These are phyloP conservation scores for Leguminivora glycinivorella DNA, from an alignment of 1,140 invertebrate species.

Conservation along the genomic window DNA sequence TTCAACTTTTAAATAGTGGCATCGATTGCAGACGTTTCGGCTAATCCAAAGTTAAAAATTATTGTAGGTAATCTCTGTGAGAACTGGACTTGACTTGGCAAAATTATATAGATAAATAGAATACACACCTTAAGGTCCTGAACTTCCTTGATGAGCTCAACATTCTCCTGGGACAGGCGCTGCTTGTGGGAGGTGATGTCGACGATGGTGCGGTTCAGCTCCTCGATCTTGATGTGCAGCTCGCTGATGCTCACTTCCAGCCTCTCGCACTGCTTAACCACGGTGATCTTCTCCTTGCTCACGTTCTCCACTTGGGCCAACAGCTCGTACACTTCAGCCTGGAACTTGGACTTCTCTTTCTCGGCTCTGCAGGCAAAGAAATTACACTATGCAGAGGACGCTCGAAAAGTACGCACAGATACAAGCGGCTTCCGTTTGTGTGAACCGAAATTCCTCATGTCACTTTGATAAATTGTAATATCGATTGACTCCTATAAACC, in stretches of 20 bases:
- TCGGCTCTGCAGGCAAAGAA: constrained; percentile 87
- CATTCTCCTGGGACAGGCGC: constrained; percentile 93
- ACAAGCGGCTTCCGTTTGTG: not conserved
- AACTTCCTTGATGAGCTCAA: constrained; percentile 95
- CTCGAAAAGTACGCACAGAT: not conserved
- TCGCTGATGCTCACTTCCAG: constrained; percentile 94
- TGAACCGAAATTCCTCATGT: not conserved
- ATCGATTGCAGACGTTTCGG: too few relatives aligned
- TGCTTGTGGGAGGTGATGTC: constrained; percentile 96
- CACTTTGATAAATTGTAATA: not conserved
- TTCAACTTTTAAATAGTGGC: too few relatives aligned
- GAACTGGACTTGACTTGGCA: too few relatives aligned
- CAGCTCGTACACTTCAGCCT: constrained; percentile 97
- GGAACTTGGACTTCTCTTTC: constrained; percentile 97
- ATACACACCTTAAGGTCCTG: constrained; percentile 91
- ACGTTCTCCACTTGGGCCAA: constrained; percentile 94
- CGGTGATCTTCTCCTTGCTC: constrained; percentile 94
- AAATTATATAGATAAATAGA: constrained; percentile 17
- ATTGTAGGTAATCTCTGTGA: too few relatives aligned
- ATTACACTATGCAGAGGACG: constrained; percentile 39
- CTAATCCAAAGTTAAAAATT: too few relatives aligned
- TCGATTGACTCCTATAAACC: too few relatives aligned
- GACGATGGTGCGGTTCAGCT: constrained; percentile 95
- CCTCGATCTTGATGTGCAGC: constrained; percentile 95
- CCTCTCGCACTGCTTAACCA: constrained; percentile 93